A percentile compares a stretch with the other conserved stretches of the same genome.
These are phyloP conservation scores for Cynaeus angustus DNA, from an alignment of 2,888 invertebrate genomes.

Conservation along the genomic window DNA sequence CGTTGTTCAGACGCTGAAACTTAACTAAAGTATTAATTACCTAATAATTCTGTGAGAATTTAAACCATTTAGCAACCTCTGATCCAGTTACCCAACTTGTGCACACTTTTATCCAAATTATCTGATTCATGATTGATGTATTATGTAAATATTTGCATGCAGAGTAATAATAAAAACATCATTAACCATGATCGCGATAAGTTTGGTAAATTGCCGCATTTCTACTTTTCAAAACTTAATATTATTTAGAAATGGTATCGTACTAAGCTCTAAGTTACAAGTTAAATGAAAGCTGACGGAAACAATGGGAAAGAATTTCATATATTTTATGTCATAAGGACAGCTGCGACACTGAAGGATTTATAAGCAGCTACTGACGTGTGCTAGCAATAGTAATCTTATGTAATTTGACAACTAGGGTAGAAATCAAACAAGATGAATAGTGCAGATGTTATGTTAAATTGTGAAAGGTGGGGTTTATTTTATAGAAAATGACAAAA, in stretches of 20 bases:
- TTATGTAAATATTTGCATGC: constrained; percentile 2
- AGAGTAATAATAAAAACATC: not conserved
- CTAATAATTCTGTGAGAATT: too few relatives aligned
- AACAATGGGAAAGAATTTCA: not conserved
- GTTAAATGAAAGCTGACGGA: not conserved
- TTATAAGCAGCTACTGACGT: not conserved
- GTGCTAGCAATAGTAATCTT: not conserved
- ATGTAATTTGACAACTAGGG: not conserved
- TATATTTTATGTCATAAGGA: not conserved
- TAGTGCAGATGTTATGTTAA: not conserved
- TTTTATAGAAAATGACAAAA: constrained; percentile 5
- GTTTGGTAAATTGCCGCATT: not conserved
- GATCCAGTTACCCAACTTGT: not conserved
- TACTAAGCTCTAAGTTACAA: not conserved
- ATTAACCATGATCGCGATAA: not conserved
- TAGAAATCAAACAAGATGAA: not conserved
- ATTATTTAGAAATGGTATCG: too few relatives aligned
- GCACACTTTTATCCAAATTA: not conserved
- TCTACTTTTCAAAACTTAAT: too few relatives aligned
- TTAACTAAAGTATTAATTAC: too few relatives aligned
- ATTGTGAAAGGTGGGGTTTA: not conserved
- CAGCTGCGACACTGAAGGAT: constrained; percentile 4
- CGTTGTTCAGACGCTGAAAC: too few relatives aligned
- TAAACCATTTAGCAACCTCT: too few relatives aligned
- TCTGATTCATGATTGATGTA: not conserved